Percentiles rank a stretch among this genome's conserved stretches.
phyloP scores from a whole-genome alignment of 2,888 invertebrate genomes.

The Agriotes lineatus region DNA sequence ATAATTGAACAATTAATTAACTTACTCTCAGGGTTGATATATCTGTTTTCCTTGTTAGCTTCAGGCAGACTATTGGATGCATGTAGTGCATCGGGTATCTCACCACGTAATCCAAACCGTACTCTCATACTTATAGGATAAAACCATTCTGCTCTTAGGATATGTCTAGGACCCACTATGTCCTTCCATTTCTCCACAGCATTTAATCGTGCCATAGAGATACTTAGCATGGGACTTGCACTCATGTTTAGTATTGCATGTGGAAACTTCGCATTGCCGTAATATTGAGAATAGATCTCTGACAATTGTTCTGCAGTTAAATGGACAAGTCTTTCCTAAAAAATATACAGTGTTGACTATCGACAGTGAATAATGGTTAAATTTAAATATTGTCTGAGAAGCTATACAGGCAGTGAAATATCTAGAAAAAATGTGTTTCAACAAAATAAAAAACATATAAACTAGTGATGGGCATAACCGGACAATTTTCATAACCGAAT shows the following conservation, averaged over 20 bases:
- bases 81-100: slow-evolving; percentile 82
- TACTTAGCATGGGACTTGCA: slow-evolving; percentile 78
- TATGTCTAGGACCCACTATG: slow-evolving; percentile 79
- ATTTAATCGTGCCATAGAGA: slow-evolving; percentile 77
- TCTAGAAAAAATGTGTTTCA: too few species aligned
- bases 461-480: too few species aligned
- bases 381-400: too few species aligned
- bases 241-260: slow-evolving; percentile 85
- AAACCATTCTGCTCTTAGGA: slow-evolving; percentile 76
- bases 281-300: slow-evolving; percentile 84
- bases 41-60: slow-evolving; percentile 85
- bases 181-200: slow-evolving; percentile 80
- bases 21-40: slow-evolving; percentile 86
- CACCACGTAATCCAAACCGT: slow-evolving; percentile 75
- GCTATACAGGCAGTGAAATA: too few species aligned
- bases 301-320: slow-evolving; percentile 89
- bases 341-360: too few species aligned
- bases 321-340: slow-evolving; percentile 75
- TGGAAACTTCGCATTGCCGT: slow-evolving; percentile 80
- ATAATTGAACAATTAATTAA: too few species aligned
- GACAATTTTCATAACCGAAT: too few species aligned
- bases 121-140: slow-evolving; percentile 79
- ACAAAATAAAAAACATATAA: too few species aligned
- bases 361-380: too few species aligned
- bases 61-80: slow-evolving; percentile 78